These are phyloP conservation scores for Philypnodon macrostomus DNA, from an alignment of 2,797 vertebrate genomes.

Conservation along the genomic window DNA sequence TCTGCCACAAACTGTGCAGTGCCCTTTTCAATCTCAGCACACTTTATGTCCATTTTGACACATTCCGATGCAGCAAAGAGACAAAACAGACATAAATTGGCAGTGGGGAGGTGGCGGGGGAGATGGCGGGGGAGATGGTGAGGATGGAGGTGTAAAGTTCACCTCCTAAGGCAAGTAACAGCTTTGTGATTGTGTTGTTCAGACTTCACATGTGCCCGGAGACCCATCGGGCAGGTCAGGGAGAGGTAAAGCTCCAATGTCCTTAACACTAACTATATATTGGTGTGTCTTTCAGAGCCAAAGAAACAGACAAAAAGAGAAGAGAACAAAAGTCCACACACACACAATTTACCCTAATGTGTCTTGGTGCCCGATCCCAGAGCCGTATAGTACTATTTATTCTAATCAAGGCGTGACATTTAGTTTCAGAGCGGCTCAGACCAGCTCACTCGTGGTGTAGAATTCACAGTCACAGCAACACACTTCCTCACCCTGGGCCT, in stretches of 20 bases:
- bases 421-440: conserved; percentile 48
- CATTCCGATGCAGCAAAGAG: neutral
- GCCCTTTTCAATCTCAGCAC: neutral
- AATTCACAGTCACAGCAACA: conserved; percentile 12
- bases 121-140: conserved; percentile 3
- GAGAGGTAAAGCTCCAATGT: conserved; percentile 49
- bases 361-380: conserved; percentile 24
- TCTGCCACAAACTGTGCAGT: neutral
- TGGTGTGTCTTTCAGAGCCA: neutral
- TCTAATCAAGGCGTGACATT: conserved; percentile 67
- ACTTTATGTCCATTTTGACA: conserved; percentile 1
- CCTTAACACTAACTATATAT: conserved; percentile 1
- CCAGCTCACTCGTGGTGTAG: conserved; percentile 21
- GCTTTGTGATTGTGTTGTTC: conserved; percentile 62
- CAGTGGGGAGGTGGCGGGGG: neutral
- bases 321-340: conserved; percentile 36
- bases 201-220: conserved; percentile 55
- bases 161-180: conserved; percentile 56
- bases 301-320: too few species aligned
- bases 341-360: conserved; percentile 26
- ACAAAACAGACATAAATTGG: conserved; percentile 1
- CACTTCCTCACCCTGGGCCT: conserved; percentile 27
- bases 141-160: conserved; percentile 53
- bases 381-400: conserved; percentile 50
- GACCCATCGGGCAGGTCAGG: conserved; percentile 57